Evolutionary conservation across 2,888 invertebrate genomes (phyloP), one percentile per base, ranked within the genome.

Genomic region (Eustalomyia histrio): DNA sequence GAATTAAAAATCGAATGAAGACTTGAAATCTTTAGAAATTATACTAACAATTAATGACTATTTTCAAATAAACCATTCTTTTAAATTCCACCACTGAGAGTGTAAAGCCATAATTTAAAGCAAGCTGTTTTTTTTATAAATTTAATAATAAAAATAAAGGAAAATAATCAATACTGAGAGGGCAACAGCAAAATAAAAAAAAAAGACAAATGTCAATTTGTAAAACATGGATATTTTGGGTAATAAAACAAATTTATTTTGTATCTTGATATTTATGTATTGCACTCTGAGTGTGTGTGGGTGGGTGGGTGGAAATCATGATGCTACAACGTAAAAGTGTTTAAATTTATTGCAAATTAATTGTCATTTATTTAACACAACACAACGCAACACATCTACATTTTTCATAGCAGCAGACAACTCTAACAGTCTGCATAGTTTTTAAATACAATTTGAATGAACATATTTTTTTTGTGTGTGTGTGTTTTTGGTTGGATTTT

Each of bases 321-420:
- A 29, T 6, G 7, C 29, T 6, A 29, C 16, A 29, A 39, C 12
- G 14, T 7, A 17, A 39, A 21, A 50, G 43, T 79, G 39, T 69
- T 68, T 52, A 76, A 73, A 76, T 80, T 76, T 80, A 80, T 80
- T 63, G 73, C 76, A 60, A 80, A 80, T 80, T 80, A 80, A 80
- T 80, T 80, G 76, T 73, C 76, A 73, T 80, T 76, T 76, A 80
- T 80, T 73, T 68, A 47, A 69, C 68, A 80, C 74, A 73, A 35
- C 24, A 47, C 58, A 43, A 67, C 50, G 21, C 29, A 55, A 65
- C 24, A 29, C 50, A 71, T 53, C 53, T 17, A 35, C 17, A 58
- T 47, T 55, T 63, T 68, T 55, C 24, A 16, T n/a, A 60, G 43
- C n/a, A 18, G 2, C 17, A 10, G 2, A 14, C n/a, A n/a, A n/a